phyloP scores from a whole-genome alignment of 2,797 vertebrate species.

The Lepus oiostolus region DNA sequence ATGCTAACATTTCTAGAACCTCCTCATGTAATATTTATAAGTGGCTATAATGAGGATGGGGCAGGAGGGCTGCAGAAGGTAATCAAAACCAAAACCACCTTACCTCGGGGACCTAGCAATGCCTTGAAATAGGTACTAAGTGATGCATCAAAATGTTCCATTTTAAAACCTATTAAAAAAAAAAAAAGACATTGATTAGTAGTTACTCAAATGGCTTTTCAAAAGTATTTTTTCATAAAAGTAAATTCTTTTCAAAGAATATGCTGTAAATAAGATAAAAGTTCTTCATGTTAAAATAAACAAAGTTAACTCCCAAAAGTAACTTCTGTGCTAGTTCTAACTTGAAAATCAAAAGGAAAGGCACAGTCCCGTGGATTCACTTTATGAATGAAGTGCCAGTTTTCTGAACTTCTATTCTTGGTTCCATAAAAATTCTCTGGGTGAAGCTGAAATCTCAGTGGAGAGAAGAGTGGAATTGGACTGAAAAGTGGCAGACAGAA shows the following conservation, averaged over 20 bases:
- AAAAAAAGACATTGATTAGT: slow-evolving; percentile 75
- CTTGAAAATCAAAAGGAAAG: slow-evolving; percentile 54
- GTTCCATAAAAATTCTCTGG: not conserved
- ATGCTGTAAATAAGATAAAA: slow-evolving; percentile 1
- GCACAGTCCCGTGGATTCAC: not conserved
- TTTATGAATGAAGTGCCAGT: not conserved
- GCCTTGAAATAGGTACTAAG: slow-evolving; percentile 94
- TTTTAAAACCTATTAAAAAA: slow-evolving; percentile 90
- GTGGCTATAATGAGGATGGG: not conserved
- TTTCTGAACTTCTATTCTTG: slow-evolving; percentile 38
- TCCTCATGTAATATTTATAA: slow-evolving; percentile 67
- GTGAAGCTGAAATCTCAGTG: not conserved
- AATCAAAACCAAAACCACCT: slow-evolving; percentile 81
- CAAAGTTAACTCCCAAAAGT: not conserved
- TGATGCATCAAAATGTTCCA: slow-evolving; percentile 95
- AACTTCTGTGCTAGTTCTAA: slow-evolving; percentile 21
- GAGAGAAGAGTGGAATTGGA: not conserved
- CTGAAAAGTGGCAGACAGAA: not conserved
- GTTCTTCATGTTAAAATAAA: not conserved
- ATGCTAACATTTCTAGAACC: not conserved
- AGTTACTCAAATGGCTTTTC: slow-evolving; percentile 51
- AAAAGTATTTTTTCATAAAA: slow-evolving; percentile 24
- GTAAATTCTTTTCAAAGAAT: slow-evolving; percentile 40
- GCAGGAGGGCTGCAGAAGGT: not conserved
- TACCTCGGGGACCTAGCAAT: slow-evolving; percentile 97